phyloP scores from a whole-genome alignment of 2,888 invertebrate genomes.

The Agriopis leucophaearia region DNA sequence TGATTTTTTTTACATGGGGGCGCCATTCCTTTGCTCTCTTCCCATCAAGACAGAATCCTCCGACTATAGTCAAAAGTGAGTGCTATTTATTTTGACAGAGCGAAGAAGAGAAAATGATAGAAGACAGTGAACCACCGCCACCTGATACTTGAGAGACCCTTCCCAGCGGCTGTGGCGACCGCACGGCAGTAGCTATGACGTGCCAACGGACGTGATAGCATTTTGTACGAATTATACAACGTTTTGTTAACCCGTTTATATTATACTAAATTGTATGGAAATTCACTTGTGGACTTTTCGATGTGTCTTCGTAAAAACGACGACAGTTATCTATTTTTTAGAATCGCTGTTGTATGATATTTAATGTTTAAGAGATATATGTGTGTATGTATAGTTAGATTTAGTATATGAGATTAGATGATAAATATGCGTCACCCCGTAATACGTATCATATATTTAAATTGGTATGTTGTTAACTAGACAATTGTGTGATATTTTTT shows the following conservation, averaged over 20 bases:
- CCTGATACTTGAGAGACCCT: conserved; percentile 55
- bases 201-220: conserved; percentile 47
- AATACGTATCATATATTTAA: conserved; percentile 20
- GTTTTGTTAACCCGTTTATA: conserved; percentile 60
- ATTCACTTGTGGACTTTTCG: conserved; percentile 64
- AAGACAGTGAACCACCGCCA: conserved; percentile 33
- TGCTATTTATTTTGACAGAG: conserved; percentile 8
- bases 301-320: conserved; percentile 66
- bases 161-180: conserved; percentile 46
- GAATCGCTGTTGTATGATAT: conserved; percentile 64
- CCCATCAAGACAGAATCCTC: too few relatives aligned
- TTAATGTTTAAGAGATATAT: conserved; percentile 43
- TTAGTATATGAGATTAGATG: conserved; percentile 22
- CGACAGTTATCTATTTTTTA: conserved; percentile 71
- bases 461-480: conserved; percentile 17
- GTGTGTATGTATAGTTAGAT: conserved; percentile 42
- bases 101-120: conserved; percentile 39
- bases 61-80: background rate
- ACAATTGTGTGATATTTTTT: background rate
- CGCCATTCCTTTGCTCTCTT: too few relatives aligned
- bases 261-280: conserved; percentile 50
- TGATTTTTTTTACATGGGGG: too few relatives aligned
- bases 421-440: conserved; percentile 22
- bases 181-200: conserved; percentile 7
- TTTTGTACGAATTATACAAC: conserved; percentile 73